Evolutionary conservation across 2,888 invertebrate species (phyloP).

Genomic region (Nomada fucata): DNA sequence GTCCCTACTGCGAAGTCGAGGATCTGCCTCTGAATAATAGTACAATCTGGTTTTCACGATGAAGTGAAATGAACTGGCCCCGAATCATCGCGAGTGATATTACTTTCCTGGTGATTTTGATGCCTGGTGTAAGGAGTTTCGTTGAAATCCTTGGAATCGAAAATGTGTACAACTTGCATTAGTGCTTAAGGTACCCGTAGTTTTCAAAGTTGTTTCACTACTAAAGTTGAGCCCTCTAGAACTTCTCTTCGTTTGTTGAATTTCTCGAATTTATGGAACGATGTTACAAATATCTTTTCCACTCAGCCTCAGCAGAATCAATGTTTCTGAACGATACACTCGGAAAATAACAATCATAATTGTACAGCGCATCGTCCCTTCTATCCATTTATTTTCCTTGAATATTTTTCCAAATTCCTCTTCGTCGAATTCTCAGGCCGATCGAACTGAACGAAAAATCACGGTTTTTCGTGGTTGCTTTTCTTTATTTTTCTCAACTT

Average conservation of each 20-base stretch:
- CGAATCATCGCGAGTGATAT: not conserved
- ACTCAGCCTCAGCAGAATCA: too few species aligned
- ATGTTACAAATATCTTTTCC: too few species aligned
- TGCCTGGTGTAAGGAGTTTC: not conserved
- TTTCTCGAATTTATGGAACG: too few species aligned
- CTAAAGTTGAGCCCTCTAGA: too few species aligned
- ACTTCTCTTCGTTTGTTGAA: too few species aligned
- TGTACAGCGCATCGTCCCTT: too few species aligned
- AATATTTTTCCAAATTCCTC: conserved; percentile 23
- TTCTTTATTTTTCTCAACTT: conserved; percentile 65
- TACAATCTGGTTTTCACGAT: conserved; percentile 57
- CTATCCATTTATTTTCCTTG: too few species aligned
- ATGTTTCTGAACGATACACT: too few species aligned
- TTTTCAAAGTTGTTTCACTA: too few species aligned
- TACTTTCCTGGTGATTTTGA: not conserved
- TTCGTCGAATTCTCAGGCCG: not conserved
- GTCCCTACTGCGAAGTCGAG: not conserved
- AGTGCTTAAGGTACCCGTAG: not conserved
- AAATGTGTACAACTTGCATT: not conserved
- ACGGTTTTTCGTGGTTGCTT: too few species aligned
- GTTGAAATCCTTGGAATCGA: not conserved
- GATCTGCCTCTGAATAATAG: not conserved
- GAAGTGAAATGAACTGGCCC: not conserved
- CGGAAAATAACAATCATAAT: too few species aligned
- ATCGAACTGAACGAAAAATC: too few species aligned